Evolutionary conservation across 1,140 invertebrate genomes (phyloP), one percentile per base, ranked within the genome.

Genomic region (Oncopodura yosiiana): DNA sequence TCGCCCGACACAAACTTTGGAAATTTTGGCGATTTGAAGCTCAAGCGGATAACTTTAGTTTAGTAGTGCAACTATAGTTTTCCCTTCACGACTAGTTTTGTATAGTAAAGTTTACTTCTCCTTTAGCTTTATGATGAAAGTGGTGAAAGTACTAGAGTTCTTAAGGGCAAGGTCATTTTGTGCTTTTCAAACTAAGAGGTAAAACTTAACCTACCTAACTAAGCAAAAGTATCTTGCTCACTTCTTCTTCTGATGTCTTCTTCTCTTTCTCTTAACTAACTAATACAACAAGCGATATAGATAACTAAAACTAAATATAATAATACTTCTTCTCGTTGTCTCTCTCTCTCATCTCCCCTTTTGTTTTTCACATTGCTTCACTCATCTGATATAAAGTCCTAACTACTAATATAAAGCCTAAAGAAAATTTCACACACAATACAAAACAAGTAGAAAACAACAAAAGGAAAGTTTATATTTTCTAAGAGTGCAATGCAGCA

Each of bases 111-210:
- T 21, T 21, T 30, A 48, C 26, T n/a, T 6, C 24, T 11, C 29
- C 19, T 56, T 56, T 56, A 48, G 46, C 54, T 56, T 50, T 56
- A 56, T 56, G 54, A 56, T 50, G 54, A 56, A 56, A 55, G 44
- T 55, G 44, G 44, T 55, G 49, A 55, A 49, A 50, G 48, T 50
- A 56, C 48, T 56, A 26, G 36, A 55, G 44, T 55, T 30, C 27
- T n/a, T 49, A 49, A 56, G 53, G 53, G 49, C 54, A 56, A 56
- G 54, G 54, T 56, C 54, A 50, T 46, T 50, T 38, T 26, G 41
- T 3, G 5, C 24, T 43, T 43, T 27, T 16, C 54, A 30, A 49
- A 56, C 34, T 49, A 49, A 37, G 30, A 27, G 38, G 48, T 38
- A 34, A 34, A 34, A n/a, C n/a, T 34, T 9, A 34, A n/a, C 18